Percentiles rank a stretch among this genome's conserved stretches.
phyloP scores from a whole-genome alignment of 2,113 vertebrate species.

The Erpornis zantholeuca region DNA sequence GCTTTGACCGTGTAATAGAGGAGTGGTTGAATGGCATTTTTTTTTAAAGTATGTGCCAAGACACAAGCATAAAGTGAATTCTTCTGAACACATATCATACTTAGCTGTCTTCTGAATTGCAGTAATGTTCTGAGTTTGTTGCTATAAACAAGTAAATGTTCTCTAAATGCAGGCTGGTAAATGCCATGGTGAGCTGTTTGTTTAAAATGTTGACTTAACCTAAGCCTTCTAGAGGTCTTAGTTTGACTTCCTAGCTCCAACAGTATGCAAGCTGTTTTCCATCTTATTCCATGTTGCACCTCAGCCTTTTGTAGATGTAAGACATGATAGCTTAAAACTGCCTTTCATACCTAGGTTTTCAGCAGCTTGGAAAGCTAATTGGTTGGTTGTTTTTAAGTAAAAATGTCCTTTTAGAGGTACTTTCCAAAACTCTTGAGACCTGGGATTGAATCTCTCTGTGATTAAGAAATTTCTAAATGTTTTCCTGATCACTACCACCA shows the following conservation, averaged over 20 bases:
- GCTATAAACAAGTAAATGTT: constrained; percentile 40
- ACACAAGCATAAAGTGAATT: not conserved
- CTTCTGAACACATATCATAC: not conserved
- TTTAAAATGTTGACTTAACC: constrained; percentile 30
- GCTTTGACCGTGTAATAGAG: not conserved
- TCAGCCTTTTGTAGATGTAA: not conserved
- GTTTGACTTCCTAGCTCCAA: constrained; percentile 3
- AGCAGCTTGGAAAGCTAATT: not conserved
- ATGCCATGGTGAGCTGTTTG: constrained; percentile 3
- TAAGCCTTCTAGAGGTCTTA: not conserved
- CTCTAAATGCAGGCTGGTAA: constrained; percentile 7
- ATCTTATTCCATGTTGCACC: not conserved
- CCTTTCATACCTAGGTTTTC: not conserved
- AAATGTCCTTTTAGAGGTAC: not conserved
- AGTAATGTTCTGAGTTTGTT: constrained; percentile 23
- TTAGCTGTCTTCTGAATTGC: constrained; percentile 4
- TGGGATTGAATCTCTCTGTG: not conserved
- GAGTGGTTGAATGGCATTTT: not conserved
- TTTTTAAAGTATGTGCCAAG: constrained; percentile 21
- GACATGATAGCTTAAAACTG: not conserved
- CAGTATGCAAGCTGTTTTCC: not conserved
- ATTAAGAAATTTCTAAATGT: not conserved
- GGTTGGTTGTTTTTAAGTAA: not conserved
- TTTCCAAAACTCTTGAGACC: not conserved
- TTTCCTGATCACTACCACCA: not conserved